These are phyloP conservation scores for Tragelaphus scriptus DNA, from an alignment of 2,113 vertebrate genomes.

Conservation along the genomic window DNA sequence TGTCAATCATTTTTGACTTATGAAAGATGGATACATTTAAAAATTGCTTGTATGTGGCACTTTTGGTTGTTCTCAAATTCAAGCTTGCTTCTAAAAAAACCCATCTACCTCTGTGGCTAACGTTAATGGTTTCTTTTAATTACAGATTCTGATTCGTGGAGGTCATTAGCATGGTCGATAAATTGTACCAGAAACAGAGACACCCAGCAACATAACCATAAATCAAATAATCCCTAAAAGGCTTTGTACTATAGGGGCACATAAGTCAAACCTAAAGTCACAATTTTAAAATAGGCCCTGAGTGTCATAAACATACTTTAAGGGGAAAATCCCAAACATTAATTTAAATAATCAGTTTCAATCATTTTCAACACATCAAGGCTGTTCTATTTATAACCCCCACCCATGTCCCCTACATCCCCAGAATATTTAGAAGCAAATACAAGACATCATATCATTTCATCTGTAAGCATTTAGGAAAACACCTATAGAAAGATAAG, in stretches of 20 bases:
- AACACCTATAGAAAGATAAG: not conserved
- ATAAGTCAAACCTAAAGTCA: not conserved
- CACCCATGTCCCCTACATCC: not conserved
- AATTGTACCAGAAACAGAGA: not conserved
- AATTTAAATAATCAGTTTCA: not conserved
- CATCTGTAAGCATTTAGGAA: not conserved
- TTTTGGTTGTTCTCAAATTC: not conserved
- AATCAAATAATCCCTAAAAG: not conserved
- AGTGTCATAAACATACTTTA: not conserved
- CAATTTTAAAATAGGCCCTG: not conserved
- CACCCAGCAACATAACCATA: not conserved
- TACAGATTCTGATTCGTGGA: conserved; percentile 24
- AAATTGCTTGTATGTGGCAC: not conserved
- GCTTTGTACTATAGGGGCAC: not conserved
- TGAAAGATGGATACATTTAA: not conserved
- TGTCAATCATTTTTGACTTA: not conserved
- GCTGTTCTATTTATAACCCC: not conserved
- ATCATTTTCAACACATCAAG: not conserved
- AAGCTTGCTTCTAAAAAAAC: not conserved
- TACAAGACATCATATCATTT: not conserved
- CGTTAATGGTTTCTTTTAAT: conserved; percentile 25
- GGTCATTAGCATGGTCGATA: not conserved
- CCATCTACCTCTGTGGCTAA: not conserved
- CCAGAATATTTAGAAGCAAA: not conserved
- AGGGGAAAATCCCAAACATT: not conserved